These are phyloP conservation scores for Platycheirus albimanus DNA, from an alignment of 2,888 invertebrate genomes.

Conservation along the genomic window DNA sequence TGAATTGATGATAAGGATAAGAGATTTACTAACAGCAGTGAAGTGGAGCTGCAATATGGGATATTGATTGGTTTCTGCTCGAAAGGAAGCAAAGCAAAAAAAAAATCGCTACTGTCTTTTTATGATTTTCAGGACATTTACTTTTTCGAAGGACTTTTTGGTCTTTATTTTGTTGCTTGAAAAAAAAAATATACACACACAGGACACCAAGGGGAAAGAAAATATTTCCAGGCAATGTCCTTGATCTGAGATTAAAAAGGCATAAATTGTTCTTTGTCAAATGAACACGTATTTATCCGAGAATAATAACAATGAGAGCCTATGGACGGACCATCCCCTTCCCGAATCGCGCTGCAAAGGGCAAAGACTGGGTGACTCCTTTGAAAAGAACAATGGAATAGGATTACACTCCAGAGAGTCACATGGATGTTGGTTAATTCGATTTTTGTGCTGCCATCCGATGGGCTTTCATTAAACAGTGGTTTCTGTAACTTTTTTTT, in stretches of 20 bases:
- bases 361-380: conserved; percentile 15
- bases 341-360: too few species aligned
- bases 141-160: too few species aligned
- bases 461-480: conserved; percentile 61
- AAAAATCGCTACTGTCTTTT: not conserved
- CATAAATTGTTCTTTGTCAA: conserved; percentile 71
- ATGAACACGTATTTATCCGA: conserved; percentile 71
- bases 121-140: not conserved
- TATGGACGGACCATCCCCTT: conserved; percentile 4
- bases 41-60: conserved; percentile 35
- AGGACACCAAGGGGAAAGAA: too few species aligned
- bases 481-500: conserved; percentile 28
- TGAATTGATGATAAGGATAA: not conserved
- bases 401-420: conserved; percentile 57
- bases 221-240: conserved; percentile 39
- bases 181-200: too few species aligned
- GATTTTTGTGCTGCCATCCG: conserved; percentile 68
- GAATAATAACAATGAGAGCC: conserved; percentile 65
- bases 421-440: conserved; percentile 72
- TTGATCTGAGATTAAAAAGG: conserved; percentile 67
- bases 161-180: not conserved
- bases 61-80: not conserved
- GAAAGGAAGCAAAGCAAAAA: too few species aligned
- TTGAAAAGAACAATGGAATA: conserved; percentile 61
- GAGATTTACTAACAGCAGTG: not conserved